A percentile compares a stretch with the other conserved stretches of the same genome.
These are phyloP conservation scores for Muscidifurax raptorellus DNA, from an alignment of 1,140 invertebrate genomes.

Conservation along the genomic window DNA sequence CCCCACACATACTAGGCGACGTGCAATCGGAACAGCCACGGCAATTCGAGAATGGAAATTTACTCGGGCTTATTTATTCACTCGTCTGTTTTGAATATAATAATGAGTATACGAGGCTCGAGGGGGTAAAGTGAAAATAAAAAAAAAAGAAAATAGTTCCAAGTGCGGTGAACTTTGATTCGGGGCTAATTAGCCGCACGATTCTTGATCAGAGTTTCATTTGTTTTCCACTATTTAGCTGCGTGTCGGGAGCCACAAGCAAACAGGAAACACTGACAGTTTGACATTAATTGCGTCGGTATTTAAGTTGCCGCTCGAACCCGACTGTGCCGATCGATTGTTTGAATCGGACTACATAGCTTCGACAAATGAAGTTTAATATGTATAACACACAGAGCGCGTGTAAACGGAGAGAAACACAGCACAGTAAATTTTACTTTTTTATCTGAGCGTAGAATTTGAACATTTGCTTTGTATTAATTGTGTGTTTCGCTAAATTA, in stretches of 20 bases:
- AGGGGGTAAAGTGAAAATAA: not conserved
- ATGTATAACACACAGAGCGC: too few species aligned
- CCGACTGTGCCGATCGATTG: not conserved
- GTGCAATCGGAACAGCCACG: not conserved
- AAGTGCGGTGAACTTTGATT: conserved; percentile 12
- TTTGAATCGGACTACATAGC: not conserved
- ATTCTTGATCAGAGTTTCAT: not conserved
- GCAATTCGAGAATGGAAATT: conserved; percentile 29
- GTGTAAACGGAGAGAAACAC: too few species aligned
- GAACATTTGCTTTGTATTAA: too few species aligned
- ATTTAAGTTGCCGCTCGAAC: not conserved
- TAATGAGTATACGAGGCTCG: too few species aligned
- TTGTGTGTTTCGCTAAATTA: too few species aligned
- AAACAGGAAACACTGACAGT: not conserved
- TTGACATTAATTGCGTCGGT: not conserved
- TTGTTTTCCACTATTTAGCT: not conserved
- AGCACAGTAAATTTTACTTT: too few species aligned
- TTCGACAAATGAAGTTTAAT: too few species aligned
- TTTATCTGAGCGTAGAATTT: too few species aligned
- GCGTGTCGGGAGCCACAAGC: not conserved
- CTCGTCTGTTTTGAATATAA: not conserved
- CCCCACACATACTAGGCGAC: not conserved
- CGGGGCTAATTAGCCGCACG: not conserved
- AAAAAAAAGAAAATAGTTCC: too few species aligned
- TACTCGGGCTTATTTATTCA: conserved; percentile 7